A percentile compares a stretch with the other conserved stretches of the same genome.
Evolutionary conservation across 1,140 invertebrate species (phyloP).

Genomic region (Sycobia sp.): DNA sequence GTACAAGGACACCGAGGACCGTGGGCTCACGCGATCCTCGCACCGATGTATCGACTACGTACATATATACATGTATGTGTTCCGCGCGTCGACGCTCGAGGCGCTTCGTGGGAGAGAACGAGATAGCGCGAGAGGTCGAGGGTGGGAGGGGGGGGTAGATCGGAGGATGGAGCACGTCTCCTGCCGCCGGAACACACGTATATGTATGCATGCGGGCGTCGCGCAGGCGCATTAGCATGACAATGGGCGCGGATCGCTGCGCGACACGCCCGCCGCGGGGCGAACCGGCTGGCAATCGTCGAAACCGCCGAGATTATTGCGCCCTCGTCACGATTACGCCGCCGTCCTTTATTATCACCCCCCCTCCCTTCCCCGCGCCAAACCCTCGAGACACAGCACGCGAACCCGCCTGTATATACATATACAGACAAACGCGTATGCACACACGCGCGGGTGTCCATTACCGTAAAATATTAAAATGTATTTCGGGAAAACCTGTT

Average conservation of each 20-base stretch:
- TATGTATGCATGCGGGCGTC: background rate
- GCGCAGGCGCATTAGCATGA: slow-evolving; percentile 33
- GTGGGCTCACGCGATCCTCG: no score
- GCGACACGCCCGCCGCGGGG: slow-evolving; percentile 22
- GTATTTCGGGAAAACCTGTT: slow-evolving; percentile 21
- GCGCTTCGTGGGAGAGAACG: background rate
- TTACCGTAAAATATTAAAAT: slow-evolving; percentile 36
- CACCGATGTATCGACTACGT: no score
- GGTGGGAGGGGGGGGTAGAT: no score
- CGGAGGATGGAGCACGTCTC: background rate
- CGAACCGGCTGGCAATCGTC: slow-evolving; percentile 25
- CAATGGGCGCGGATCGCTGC: slow-evolving; percentile 12
- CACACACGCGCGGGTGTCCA: background rate
- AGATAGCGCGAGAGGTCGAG: background rate
- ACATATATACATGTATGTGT: no score
- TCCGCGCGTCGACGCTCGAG: background rate
- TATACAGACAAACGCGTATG: no score
- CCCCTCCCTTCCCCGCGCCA: background rate
- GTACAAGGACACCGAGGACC: no score
- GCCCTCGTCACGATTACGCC: slow-evolving; percentile 24
- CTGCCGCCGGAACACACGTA: background rate
- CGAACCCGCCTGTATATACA: background rate
- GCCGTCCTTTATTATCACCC: background rate
- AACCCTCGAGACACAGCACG: background rate
- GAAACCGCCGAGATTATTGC: slow-evolving; percentile 15